Conservation (phyloP, 2,888 invertebrate genomes). For the Rotaria socialis region DNA sequence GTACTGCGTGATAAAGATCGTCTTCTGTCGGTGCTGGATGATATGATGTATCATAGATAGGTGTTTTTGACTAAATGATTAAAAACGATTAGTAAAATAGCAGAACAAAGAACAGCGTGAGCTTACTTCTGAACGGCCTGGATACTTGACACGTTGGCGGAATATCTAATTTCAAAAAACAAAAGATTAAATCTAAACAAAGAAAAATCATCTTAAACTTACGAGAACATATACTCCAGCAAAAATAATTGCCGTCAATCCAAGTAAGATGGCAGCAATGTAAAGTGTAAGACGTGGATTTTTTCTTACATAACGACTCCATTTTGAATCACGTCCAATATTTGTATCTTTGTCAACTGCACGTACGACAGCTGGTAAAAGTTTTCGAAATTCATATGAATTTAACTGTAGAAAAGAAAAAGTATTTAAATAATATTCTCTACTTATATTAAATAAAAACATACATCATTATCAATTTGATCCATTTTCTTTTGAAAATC, state of each 20-base stretch:
- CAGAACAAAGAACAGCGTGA: no score
- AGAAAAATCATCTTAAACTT: not conserved
- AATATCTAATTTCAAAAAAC: no score
- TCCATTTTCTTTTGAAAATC: slow-evolving; percentile 23
- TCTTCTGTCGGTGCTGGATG: not conserved
- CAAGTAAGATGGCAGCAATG: not conserved
- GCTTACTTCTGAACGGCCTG: no score
- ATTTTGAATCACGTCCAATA: not conserved
- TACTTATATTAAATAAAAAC: not conserved
- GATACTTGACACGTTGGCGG: no score
- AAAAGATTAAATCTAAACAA: no score
- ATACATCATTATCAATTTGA: not conserved
- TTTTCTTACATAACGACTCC: not conserved
- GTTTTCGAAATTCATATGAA: not conserved
- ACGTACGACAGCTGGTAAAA: not conserved
- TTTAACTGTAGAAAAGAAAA: not conserved
- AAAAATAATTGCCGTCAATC: not conserved
- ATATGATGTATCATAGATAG: not conserved
- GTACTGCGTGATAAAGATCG: not conserved
- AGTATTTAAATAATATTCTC: no score
- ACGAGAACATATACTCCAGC: not conserved
- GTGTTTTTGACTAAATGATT: not conserved
- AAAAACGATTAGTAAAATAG: no score
- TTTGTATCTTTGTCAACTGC: not conserved
- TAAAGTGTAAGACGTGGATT: not conserved